Evolutionary conservation across 2,888 invertebrate genomes (phyloP).

Genomic region (Polymixis lichenea): DNA sequence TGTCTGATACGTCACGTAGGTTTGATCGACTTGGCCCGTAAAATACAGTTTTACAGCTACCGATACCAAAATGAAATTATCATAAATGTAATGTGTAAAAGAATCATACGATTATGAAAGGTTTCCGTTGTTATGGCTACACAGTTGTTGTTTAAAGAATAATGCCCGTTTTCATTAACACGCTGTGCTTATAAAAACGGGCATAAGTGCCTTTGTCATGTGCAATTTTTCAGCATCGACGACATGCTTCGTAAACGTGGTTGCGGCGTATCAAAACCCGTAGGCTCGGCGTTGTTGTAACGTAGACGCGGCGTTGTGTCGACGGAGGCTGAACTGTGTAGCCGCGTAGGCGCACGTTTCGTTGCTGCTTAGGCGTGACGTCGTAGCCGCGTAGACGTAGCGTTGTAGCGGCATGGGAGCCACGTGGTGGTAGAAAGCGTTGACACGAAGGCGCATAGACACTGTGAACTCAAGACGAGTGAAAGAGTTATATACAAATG

Average conservation of each 20-base stretch:
- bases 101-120: not conserved
- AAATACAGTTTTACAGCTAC: constrained; percentile 14
- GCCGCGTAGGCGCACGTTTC: not conserved
- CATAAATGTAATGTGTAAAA: constrained; percentile 20
- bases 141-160: constrained; percentile 2
- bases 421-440: not conserved
- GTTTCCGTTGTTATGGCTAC: constrained; percentile 7
- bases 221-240: not conserved
- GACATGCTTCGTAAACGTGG: not conserved
- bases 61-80: constrained; percentile 10
- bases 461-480: not conserved
- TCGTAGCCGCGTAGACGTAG: not conserved
- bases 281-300: not conserved
- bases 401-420: not conserved
- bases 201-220: too few relatives aligned
- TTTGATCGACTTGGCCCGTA: constrained; percentile 26
- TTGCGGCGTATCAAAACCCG: not conserved
- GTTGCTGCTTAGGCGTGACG: not conserved
- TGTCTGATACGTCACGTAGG: constrained; percentile 32
- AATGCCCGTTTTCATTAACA: too few relatives aligned
- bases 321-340: not conserved
- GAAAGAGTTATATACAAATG: not conserved
- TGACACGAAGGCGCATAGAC: not conserved
- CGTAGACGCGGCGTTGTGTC: not conserved
- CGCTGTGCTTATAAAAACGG: not conserved